Evolutionary conservation across 2,113 vertebrate species (phyloP).

Genomic region (Mugil cephalus): DNA sequence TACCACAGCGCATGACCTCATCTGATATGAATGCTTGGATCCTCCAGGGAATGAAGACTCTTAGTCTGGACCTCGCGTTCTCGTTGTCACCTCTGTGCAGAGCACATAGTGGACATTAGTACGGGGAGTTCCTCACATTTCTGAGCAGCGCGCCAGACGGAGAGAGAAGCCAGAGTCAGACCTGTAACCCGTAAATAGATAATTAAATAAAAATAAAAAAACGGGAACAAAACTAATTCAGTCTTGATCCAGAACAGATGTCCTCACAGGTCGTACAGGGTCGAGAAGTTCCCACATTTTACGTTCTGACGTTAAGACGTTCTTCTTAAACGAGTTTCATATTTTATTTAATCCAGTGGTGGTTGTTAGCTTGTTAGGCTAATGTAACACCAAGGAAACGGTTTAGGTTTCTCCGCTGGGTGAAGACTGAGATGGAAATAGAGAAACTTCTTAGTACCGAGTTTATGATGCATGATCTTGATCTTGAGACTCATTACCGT

Average conservation of each 20-base stretch:
- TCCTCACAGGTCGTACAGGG: too few relatives aligned
- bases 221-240: not conserved
- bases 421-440: too few relatives aligned
- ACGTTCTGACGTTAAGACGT: too few relatives aligned
- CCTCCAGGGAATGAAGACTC: not conserved
- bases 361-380: not conserved
- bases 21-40: constrained; percentile 27
- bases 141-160: not conserved
- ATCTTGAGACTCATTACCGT: too few relatives aligned
- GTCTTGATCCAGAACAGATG: constrained; percentile 9
- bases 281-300: too few relatives aligned
- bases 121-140: not conserved
- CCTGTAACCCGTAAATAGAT: not conserved
- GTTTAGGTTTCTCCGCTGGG: too few relatives aligned
- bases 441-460: too few relatives aligned
- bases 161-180: not conserved
- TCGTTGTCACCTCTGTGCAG: constrained; percentile 28
- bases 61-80: not conserved
- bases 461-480: too few relatives aligned
- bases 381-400: not conserved
- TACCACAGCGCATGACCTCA: constrained; percentile 57
- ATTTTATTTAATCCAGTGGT: not conserved
- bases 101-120: not conserved
- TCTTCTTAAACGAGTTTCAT: too few relatives aligned
- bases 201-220: not conserved